Percentiles rank a stretch among this genome's conserved stretches.
Conservation (phyloP, 2,797 vertebrate genomes). For the Centroberyx gerrardi region DNA sequence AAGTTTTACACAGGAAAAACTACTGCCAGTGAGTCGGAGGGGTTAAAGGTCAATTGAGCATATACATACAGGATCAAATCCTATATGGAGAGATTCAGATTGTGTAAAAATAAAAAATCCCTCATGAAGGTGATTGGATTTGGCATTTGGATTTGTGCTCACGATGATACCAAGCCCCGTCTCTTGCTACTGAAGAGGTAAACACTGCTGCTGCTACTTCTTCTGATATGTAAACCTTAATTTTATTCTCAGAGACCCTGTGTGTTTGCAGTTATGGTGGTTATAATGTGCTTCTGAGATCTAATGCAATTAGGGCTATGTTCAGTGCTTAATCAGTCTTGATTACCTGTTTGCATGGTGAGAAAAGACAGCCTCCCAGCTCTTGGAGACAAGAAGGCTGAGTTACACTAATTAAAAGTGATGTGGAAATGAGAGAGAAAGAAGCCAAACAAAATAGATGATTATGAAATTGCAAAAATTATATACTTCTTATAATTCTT, state of each 20-base stretch:
- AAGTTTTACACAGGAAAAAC: background rate
- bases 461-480: slow-evolving; percentile 15
- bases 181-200: slow-evolving; percentile 19
- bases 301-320: slow-evolving; percentile 76
- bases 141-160: slow-evolving; percentile 28
- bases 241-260: slow-evolving; percentile 26
- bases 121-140: slow-evolving; percentile 1
- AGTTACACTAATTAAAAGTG: slow-evolving; percentile 66
- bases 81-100: background rate
- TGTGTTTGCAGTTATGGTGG: slow-evolving; percentile 63
- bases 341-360: slow-evolving; percentile 80
- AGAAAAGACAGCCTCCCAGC: slow-evolving; percentile 57
- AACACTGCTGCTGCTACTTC: slow-evolving; percentile 14
- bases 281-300: slow-evolving; percentile 64
- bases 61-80: background rate
- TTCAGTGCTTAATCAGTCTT: slow-evolving; percentile 79
- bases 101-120: background rate
- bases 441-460: slow-evolving; percentile 36
- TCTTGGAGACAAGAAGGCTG: slow-evolving; percentile 52
- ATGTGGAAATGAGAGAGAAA: slow-evolving; percentile 48
- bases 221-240: slow-evolving; percentile 30
- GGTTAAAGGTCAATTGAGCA: background rate
- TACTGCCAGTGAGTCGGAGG: background rate
- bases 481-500: background rate
- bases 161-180: slow-evolving; percentile 19